phyloP scores from a whole-genome alignment of 2,797 vertebrate species.

The Phrynocephalus guinanensis region DNA sequence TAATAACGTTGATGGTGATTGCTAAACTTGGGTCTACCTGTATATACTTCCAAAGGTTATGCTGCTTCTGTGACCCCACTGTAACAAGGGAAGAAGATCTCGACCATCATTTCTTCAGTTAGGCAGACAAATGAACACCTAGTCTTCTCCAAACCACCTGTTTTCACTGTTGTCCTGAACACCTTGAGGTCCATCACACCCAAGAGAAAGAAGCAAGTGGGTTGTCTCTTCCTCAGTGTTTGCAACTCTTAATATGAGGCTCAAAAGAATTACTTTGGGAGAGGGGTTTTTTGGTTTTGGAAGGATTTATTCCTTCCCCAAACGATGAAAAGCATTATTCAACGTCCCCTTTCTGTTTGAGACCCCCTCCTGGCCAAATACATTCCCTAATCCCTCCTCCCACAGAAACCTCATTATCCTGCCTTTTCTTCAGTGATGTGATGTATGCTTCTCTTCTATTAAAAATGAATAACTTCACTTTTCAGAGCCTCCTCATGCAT shows the following conservation, averaged over 20 bases:
- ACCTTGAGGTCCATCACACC: neutral
- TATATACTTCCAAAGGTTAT: too few species aligned
- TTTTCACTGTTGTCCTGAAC: neutral
- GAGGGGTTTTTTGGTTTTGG: neutral
- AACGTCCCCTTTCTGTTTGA: neutral
- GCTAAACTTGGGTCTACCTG: too few species aligned
- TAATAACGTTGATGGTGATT: too few species aligned
- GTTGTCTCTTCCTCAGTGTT: neutral
- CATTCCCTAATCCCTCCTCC: slow-evolving; percentile 43
- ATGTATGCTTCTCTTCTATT: slow-evolving; percentile 74
- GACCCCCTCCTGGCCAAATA: slow-evolving; percentile 4
- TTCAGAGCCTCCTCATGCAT: slow-evolving; percentile 63
- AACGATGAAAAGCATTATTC: slow-evolving; percentile 17
- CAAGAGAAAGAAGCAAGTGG: neutral
- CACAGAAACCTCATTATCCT: slow-evolving; percentile 70
- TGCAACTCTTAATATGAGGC: neutral
- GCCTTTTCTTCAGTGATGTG: slow-evolving; percentile 65
- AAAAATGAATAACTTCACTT: slow-evolving; percentile 74
- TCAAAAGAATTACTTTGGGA: neutral
- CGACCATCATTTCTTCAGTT: neutral
- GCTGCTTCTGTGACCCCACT: too few species aligned
- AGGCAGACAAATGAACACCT: neutral
- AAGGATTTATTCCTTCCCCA: neutral
- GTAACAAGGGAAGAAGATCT: too few species aligned
- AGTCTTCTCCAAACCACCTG: neutral